Evolutionary conservation across 2,797 vertebrate species (phyloP).

Genomic region (Dermochelys coriacea): DNA sequence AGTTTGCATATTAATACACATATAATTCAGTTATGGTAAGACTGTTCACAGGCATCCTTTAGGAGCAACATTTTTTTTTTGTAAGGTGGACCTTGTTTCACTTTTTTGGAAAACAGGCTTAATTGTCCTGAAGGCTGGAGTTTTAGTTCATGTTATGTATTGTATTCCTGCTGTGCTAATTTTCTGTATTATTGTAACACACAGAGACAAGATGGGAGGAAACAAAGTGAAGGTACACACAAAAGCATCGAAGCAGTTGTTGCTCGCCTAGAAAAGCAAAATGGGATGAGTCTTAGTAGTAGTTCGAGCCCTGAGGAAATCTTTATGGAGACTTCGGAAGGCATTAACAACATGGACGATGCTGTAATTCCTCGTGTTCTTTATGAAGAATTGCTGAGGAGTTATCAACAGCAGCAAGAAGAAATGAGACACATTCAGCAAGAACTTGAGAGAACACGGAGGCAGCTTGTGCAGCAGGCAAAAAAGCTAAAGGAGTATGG

Average conservation of each 20-base stretch:
- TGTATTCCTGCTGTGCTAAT: conserved; percentile 47
- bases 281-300: conserved; percentile 90
- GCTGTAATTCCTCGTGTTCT: conserved; percentile 91
- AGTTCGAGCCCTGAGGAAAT: conserved; percentile 87
- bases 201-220: conserved; percentile 86
- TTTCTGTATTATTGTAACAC: conserved; percentile 41
- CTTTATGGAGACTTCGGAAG: conserved; percentile 88
- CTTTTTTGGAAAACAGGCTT: neutral
- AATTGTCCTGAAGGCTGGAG: neutral
- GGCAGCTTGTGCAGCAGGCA: conserved; percentile 98
- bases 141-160: neutral
- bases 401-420: conserved; percentile 97
- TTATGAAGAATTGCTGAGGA: conserved; percentile 96
- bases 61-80: conserved; percentile 12
- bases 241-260: conserved; percentile 99
- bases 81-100: neutral
- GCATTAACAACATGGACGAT: conserved; percentile 86
- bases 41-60: neutral
- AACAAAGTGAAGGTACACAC: conserved; percentile 84
- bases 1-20: neutral
- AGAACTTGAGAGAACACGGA: conserved; percentile 95
- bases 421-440: conserved; percentile 98
- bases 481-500: conserved; percentile 99
- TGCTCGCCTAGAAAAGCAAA: conserved; percentile 93
- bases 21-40: neutral